Percentiles rank a stretch among this genome's conserved stretches.
Evolutionary conservation across 2,888 invertebrate genomes (phyloP).

Genomic region (Euproctis similis): DNA sequence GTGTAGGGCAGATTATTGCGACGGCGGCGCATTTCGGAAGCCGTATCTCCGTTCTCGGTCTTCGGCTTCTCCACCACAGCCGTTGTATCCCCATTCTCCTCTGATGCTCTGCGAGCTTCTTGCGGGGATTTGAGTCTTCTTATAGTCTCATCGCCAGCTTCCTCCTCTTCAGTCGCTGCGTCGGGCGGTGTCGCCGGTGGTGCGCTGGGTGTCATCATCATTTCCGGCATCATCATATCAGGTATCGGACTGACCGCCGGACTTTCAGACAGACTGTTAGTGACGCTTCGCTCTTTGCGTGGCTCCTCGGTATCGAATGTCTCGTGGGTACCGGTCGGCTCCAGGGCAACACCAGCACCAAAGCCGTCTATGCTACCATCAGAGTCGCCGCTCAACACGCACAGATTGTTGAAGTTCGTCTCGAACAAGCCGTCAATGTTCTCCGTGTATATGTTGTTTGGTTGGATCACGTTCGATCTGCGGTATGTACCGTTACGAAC

Average conservation of each 20-base stretch:
- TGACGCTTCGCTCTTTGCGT: not conserved
- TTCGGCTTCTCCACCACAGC: not conserved
- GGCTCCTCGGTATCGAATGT: not conserved
- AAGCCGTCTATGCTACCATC: slow-evolving; percentile 9
- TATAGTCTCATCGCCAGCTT: not conserved
- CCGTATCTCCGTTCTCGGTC: not conserved
- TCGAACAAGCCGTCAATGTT: slow-evolving; percentile 14
- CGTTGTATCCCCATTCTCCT: not conserved
- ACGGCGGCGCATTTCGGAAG: slow-evolving; percentile 27
- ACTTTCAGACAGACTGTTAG: not conserved
- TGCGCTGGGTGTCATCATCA: slow-evolving; percentile 1
- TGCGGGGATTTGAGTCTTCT: not conserved
- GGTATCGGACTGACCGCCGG: slow-evolving; percentile 7
- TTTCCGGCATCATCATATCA: not conserved
- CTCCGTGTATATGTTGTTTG: slow-evolving; percentile 4
- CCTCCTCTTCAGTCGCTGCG: not conserved
- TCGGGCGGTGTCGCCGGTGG: slow-evolving; percentile 3
- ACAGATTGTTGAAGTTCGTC: slow-evolving; percentile 5
- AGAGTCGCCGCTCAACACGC: slow-evolving; percentile 6
- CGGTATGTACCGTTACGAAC: slow-evolving; percentile 12
- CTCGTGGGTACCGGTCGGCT: slow-evolving; percentile 7
- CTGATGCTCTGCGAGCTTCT: not conserved
- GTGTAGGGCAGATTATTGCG: slow-evolving; percentile 73
- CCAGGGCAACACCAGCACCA: slow-evolving; percentile 1
- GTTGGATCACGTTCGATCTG: slow-evolving; percentile 5